Evolutionary conservation across 2,888 invertebrate genomes (phyloP).

Genomic region (Ectemnius continuus): DNA sequence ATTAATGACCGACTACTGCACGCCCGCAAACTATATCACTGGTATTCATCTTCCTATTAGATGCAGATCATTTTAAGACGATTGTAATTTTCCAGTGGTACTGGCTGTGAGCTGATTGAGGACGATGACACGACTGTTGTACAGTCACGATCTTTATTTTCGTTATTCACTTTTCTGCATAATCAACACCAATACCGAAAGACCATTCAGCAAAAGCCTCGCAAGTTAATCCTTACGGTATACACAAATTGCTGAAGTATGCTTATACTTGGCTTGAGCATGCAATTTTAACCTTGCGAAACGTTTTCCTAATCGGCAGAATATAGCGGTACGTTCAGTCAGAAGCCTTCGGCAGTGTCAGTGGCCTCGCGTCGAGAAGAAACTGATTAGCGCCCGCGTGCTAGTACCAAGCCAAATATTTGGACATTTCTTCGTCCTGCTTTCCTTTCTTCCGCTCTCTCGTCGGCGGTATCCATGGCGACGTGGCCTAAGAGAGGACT

Average conservation of each 20-base stretch:
- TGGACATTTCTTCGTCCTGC: slow-evolving; percentile 46
- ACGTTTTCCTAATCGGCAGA: neutral
- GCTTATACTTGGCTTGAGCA: no score
- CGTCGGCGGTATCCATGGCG: slow-evolving; percentile 70
- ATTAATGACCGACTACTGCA: slow-evolving; percentile 64
- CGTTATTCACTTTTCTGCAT: neutral
- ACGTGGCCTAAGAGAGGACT: slow-evolving; percentile 51
- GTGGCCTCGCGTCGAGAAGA: slow-evolving; percentile 36
- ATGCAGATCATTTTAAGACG: slow-evolving; percentile 68
- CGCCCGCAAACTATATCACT: slow-evolving; percentile 68
- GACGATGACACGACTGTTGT: slow-evolving; percentile 42
- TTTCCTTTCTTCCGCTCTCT: slow-evolving; percentile 28
- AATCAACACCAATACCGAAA: no score
- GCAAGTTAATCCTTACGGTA: no score
- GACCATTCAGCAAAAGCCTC: no score
- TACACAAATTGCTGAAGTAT: no score
- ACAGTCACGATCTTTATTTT: slow-evolving; percentile 39
- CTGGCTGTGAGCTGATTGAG: slow-evolving; percentile 58
- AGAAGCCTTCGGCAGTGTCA: slow-evolving; percentile 24
- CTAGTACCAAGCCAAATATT: slow-evolving; percentile 57
- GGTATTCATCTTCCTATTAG: slow-evolving; percentile 71
- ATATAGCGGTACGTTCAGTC: neutral
- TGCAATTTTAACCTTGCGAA: neutral
- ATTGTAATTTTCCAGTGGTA: slow-evolving; percentile 70
- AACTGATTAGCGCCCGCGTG: slow-evolving; percentile 51